Conservation (phyloP, 2,797 vertebrate genomes). For the Calcarius lapponicus region DNA sequence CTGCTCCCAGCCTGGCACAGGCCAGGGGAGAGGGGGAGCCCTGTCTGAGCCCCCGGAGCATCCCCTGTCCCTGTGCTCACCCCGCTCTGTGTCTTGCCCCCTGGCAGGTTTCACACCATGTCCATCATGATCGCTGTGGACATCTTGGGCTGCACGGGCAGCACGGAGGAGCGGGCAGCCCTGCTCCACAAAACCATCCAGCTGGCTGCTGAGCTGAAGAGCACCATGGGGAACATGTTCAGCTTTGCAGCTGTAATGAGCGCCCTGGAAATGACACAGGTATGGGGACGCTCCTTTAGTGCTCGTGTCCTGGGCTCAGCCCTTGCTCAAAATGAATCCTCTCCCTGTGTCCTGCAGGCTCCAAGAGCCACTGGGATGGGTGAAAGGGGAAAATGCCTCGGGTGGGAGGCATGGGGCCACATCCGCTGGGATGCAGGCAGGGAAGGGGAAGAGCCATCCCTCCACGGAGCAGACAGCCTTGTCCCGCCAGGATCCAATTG, state of each 20-base stretch:
- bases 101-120: constrained; percentile 93
- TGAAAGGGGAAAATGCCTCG: not conserved
- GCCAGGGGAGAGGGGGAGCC: not conserved
- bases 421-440: not conserved
- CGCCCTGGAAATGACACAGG: constrained; percentile 94
- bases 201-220: constrained; percentile 92
- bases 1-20: not conserved
- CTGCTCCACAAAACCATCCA: constrained; percentile 98
- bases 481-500: not conserved
- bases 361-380: not conserved
- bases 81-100: accelerated
- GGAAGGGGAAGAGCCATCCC: not conserved
- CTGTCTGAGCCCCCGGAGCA: not conserved
- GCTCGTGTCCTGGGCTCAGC: not conserved
- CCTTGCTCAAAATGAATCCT: not conserved
- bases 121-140: constrained; percentile 97
- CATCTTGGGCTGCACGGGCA: constrained; percentile 94
- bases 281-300: not conserved
- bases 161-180: constrained; percentile 89
- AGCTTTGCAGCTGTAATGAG: constrained; percentile 97
- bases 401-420: not conserved
- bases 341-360: not conserved
- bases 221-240: constrained; percentile 96
- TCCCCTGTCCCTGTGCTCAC: not conserved
- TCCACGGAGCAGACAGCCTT: not conserved